Base-by-base conservation (phyloP, 2,888 invertebrate genomes). In the Serrognathus titanus region DNA sequence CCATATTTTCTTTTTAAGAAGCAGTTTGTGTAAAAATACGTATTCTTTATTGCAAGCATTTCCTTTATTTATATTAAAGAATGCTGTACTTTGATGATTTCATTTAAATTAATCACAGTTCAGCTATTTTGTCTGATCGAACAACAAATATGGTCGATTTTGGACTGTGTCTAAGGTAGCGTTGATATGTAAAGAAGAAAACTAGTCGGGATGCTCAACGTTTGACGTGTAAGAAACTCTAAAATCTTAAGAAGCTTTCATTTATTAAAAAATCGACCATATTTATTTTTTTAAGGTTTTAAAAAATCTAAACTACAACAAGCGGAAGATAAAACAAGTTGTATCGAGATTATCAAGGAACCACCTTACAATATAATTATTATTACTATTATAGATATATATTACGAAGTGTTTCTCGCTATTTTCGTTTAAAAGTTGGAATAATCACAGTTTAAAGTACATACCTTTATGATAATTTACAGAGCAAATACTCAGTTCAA, bases 1-100 rank as follows among this genome's bases (percentile, higher is more conserved):
- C 77, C 73, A 51, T 61, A 55, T 51, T 49, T 61, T 59, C 51
- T 53, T 62, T 55, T 58, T 55, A 58, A 60, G 56, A 57, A 59
- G 59, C 60, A 36, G 51, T 71, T 31, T 31, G 75, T 75, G 75
- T 75, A 75, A 76, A 76, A 76, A 76, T 76, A 76, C 73, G 69
- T 72, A 66, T 71, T 68, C 69, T 63, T 65, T 75, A 72, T 73
- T 74, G 72, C 74, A 67, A 71, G 70, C 72, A 70, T 70, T 67
- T 69, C 24, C 24, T 31, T 31, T 31, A 6, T 31, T 7, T 31
- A 31, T 31, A 31, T 63, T 59, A 55, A 62, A 66, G 66, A 67
- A 67, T 67, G 68, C 67, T 63, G 63, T 65, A 59, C 58, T 64
- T 53, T 59, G 41, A 35, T 57, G 58, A 57, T 41, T 59, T 62